Evolutionary conservation across 2,888 invertebrate species (phyloP).

Genomic region (Melangyna quadrimaculata): DNA sequence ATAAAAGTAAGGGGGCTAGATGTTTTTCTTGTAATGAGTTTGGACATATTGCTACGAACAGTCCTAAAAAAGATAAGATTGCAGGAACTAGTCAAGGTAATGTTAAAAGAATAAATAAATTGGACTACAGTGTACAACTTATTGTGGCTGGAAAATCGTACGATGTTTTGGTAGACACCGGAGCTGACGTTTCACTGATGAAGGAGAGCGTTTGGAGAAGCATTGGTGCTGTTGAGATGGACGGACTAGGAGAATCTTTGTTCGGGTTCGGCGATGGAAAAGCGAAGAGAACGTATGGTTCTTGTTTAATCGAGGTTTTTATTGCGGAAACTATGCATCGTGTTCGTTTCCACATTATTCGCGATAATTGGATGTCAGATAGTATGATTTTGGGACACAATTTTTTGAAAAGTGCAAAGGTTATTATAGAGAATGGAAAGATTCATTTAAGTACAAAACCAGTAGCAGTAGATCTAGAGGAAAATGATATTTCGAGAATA

Average conservation of each 20-base stretch:
- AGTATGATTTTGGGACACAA: constrained; percentile 27
- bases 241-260: constrained; percentile 15
- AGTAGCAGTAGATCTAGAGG: neutral
- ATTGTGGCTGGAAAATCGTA: neutral
- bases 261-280: constrained; percentile 10
- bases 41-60: constrained; percentile 36
- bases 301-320: neutral
- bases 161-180: constrained; percentile 22
- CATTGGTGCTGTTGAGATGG: constrained; percentile 3
- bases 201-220: constrained; percentile 25
- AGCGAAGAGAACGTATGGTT: constrained; percentile 26
- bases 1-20: constrained; percentile 33
- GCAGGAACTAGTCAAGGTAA: neutral
- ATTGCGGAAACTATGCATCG: neutral
- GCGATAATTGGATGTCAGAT: constrained; percentile 23
- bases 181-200: constrained; percentile 26
- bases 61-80: constrained; percentile 14
- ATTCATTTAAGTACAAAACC: neutral
- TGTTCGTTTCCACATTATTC: constrained; percentile 40
- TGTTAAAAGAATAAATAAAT: constrained; percentile 8
- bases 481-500: constrained; percentile 24
- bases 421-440: constrained; percentile 23
- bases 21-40: constrained; percentile 44
- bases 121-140: constrained; percentile 10
- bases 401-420: constrained; percentile 11